Evolutionary conservation across 2,797 vertebrate species (phyloP).

Genomic region (Falco naumanni): DNA sequence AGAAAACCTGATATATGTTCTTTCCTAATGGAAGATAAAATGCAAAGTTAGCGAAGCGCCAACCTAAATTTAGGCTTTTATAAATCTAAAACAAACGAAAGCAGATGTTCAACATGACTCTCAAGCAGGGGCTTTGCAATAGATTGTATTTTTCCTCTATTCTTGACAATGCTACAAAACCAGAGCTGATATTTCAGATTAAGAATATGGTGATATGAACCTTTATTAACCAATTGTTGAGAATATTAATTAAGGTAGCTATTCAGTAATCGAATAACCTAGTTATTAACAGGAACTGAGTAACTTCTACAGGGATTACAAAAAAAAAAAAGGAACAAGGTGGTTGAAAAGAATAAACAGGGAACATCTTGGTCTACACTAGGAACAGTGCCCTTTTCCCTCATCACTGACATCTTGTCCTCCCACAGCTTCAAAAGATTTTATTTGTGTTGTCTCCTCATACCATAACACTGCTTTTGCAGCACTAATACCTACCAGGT

Average conservation of each 20-base stretch:
- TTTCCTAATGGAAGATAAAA: neutral
- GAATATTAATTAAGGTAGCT: neutral
- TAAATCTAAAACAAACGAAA: neutral
- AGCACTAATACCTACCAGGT: neutral
- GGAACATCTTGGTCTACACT: neutral
- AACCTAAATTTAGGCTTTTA: neutral
- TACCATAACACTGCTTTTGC: neutral
- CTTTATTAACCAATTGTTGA: neutral
- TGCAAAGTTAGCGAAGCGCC: neutral
- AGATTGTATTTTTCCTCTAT: neutral
- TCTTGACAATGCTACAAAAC: neutral
- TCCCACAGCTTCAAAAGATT: neutral
- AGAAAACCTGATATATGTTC: neutral
- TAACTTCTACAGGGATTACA: neutral
- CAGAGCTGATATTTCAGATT: neutral
- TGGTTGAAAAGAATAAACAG: neutral
- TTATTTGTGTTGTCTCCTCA: neutral
- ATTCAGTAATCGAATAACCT: neutral
- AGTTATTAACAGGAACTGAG: neutral
- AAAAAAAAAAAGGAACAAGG: neutral
- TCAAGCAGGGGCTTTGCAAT: neutral
- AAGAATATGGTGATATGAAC: neutral
- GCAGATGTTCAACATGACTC: neutral
- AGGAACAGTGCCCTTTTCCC: neutral
- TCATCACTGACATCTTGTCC: neutral